Evolutionary conservation across 2,113 vertebrate genomes (phyloP).

Genomic region (Istiophorus platypterus): DNA sequence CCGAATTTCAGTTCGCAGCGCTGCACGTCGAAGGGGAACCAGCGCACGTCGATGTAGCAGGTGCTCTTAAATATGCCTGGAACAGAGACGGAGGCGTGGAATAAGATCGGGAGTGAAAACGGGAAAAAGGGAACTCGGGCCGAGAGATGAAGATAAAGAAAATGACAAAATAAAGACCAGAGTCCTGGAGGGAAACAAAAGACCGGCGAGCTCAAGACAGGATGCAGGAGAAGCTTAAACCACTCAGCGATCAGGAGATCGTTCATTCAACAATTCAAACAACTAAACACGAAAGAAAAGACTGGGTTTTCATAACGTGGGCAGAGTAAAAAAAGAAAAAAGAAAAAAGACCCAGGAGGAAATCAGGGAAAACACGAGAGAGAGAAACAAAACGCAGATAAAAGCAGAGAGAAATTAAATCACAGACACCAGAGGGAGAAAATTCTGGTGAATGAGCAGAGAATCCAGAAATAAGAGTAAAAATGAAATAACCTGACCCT

Average conservation of each 20-base stretch:
- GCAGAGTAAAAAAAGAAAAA: background rate
- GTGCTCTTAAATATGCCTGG: conserved; percentile 83
- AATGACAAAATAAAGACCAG: background rate
- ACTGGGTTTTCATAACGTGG: background rate
- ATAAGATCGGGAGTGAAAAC: no score
- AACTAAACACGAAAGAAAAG: background rate
- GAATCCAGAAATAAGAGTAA: no score
- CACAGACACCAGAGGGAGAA: background rate
- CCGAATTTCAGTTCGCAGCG: conserved; percentile 83
- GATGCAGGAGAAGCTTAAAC: no score
- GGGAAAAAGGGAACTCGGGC: no score
- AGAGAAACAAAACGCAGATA: background rate
- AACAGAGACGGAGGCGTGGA: background rate
- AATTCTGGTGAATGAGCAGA: background rate
- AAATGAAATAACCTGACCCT: no score
- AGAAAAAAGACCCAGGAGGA: background rate
- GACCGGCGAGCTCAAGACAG: no score
- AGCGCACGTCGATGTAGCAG: conserved; percentile 82
- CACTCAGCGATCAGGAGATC: background rate
- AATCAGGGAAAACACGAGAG: background rate
- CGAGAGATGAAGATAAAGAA: background rate
- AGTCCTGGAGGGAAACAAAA: background rate
- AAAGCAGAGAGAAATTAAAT: no score
- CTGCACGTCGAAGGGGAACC: conserved; percentile 84
- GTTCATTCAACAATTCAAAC: background rate